Conservation (phyloP, 2,113 vertebrate genomes). For the Odocoileus hemionus region DNA sequence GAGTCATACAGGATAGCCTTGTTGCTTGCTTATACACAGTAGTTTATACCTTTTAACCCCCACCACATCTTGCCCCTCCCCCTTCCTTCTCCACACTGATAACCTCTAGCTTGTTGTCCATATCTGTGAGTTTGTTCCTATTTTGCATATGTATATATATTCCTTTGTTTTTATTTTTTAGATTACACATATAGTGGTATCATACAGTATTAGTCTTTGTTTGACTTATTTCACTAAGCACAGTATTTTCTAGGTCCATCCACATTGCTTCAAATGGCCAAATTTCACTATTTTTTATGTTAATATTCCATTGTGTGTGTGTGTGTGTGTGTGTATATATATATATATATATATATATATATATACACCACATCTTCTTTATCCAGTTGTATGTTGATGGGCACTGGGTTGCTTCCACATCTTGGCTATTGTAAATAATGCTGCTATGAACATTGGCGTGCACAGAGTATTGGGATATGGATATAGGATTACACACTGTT, state of each 20-base stretch:
- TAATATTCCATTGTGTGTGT: background rate
- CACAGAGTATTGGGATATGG: background rate
- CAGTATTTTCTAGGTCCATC: background rate
- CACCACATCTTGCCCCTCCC: background rate
- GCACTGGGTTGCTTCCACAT: background rate
- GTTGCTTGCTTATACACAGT: background rate
- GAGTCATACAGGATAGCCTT: background rate
- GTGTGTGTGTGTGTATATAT: fast-evolving
- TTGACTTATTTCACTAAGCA: background rate
- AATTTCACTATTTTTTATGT: background rate
- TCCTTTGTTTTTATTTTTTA: background rate
- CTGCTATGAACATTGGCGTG: background rate
- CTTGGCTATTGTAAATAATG: background rate
- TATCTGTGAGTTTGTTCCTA: background rate
- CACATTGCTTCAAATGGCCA: background rate
- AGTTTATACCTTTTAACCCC: background rate
- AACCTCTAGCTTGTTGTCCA: background rate
- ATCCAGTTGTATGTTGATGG: background rate
- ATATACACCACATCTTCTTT: background rate
- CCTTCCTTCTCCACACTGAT: background rate
- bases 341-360: no score
- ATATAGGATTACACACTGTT: constrained; percentile 5
- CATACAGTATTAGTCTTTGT: background rate
- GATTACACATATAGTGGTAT: background rate
- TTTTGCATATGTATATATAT: background rate